Base-by-base conservation (phyloP, 2,888 invertebrate genomes). In the Odontothrips loti region DNA sequence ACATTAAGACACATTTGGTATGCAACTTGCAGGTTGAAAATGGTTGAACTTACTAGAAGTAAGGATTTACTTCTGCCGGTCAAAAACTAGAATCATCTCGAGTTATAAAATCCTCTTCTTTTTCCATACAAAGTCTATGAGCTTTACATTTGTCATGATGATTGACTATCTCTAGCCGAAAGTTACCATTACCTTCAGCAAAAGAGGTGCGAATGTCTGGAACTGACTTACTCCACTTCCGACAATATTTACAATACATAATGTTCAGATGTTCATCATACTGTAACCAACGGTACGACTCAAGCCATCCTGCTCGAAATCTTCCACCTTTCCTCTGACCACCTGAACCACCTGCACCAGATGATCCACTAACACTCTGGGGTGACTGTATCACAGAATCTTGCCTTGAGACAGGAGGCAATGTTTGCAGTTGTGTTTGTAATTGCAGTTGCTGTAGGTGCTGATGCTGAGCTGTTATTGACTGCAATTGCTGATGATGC, bases 61-160 rank as follows among this genome's bases (percentile, higher is more conserved):
- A 9, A n/a, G 23, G 6, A 68, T 23, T n/a, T n/a, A 23, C n/a
- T 68, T 11, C 23, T n/a, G 23, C 68, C 23, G 20, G 23, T 23
- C 20, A 23, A 11, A 23, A 68, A 68, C 23, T 68, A 23, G 68
- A 0, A 23, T 81, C 79, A 34, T 80, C 79, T 85, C 85, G 17
- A 84, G 82, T 79, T 78, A 83, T 84, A 23, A 82, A 84, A 82
- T 88, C 87, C 80, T 86, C 86, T 84, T 90, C 90, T 85, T 88
- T 89, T 47, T 88, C 88, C 81, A 89, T 87, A 86, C 94, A 94
- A 85, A 93, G 87, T 84, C 91, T 90, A 86, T 94, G 94, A 51
- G 93, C 93, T 87, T 94, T 94, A 86, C 93, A 93, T 86, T 92
- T 93, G 86, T 94, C 92, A 86, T 94, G 94, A 87, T 94, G 94